Evolutionary conservation across 2,888 invertebrate genomes (phyloP), one percentile per base, ranked within the genome.

Genomic region (Drosophila testacea): DNA sequence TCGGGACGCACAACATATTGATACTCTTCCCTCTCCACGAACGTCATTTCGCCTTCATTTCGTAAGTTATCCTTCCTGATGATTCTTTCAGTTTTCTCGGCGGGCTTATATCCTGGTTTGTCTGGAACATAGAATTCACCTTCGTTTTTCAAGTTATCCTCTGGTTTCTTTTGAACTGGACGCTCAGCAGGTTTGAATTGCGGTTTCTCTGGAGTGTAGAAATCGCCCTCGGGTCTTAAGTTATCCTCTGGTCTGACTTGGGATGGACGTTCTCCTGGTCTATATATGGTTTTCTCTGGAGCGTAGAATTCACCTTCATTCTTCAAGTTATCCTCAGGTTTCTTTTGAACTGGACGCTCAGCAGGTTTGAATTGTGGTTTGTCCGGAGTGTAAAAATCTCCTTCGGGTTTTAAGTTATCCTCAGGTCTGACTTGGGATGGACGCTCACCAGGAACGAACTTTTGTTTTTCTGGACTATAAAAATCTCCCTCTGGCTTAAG

Each of bases 31-130:
- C 92, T 92, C 22, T 91, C 89, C 4, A 93, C 93, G 57, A 93
- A 91, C 63, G 94, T 93, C 71, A 94, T 94, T 7, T 94, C 93
- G 9, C 94, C 94, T 90, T 95, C 95, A 0, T 94, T 93, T 2
- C 11, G 47, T 1, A 94, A 90, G 83, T 94, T 94, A 80, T 95
- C 94, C 38, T 54, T 42, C 11, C 41, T 16, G 0, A 41, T 54
- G 11, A 54, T 42, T 22, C 16, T 41, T 11, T 41, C 41, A 22
- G 41, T 32, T 1, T 94, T 82, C 47, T 93, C 93, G 0, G 87
- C 92, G 0, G 94, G 94, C 13, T 89, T 90, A 83, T 92, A 94
- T 32, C 91, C 80, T 1, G 92, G 91, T 47, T 92, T 92, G 46
- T 91, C 91, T 0, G 94, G 22, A 22, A 22, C 22, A 22, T 22